Percentiles rank a stretch among this genome's conserved stretches.
These are phyloP conservation scores for Pseudolycoriella hygida DNA, from an alignment of 2,888 invertebrate species.

Conservation along the genomic window DNA sequence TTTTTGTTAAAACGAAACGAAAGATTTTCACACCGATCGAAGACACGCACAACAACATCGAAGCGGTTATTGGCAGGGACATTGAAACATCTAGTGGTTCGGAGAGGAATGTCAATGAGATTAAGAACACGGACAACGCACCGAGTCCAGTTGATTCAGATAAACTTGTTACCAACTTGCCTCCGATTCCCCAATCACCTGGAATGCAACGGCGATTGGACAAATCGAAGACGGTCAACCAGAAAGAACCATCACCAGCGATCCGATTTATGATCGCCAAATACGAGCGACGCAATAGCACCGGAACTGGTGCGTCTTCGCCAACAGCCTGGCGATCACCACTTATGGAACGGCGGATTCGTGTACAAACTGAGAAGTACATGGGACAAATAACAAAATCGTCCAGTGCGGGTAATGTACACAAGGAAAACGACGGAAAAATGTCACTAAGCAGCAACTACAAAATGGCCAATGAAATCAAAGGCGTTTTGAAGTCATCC, in stretches of 20 bases:
- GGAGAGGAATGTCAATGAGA: conserved; percentile 10
- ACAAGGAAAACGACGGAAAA: conserved; percentile 9
- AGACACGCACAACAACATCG: conserved; percentile 13
- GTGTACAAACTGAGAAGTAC: conserved; percentile 33
- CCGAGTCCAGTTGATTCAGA: conserved; percentile 1
- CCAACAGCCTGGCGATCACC: conserved; percentile 47
- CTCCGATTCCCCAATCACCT: conserved; percentile 43
- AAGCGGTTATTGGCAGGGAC: conserved; percentile 8
- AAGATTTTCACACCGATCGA: conserved; percentile 61
- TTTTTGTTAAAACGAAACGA: conserved; percentile 63
- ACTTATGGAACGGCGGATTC: conserved; percentile 37
- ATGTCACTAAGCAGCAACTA: conserved; percentile 1
- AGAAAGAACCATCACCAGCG: conserved; percentile 49
- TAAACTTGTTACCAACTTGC: conserved; percentile 19
- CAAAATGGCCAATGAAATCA: conserved; percentile 8
- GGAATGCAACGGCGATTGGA: conserved; percentile 29
- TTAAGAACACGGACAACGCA: conserved; percentile 2
- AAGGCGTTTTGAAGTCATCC: conserved; percentile 24
- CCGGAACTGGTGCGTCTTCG: conserved; percentile 42
- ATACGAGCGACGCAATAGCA: conserved; percentile 32
- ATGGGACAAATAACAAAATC: conserved; percentile 41
- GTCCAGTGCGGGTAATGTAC: conserved; percentile 33
- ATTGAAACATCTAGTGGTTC: conserved; percentile 13
- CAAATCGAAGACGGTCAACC: conserved; percentile 13
- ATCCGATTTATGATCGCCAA: conserved; percentile 52